phyloP scores from a whole-genome alignment of 1,140 invertebrate species.

The Panagrolaimus sp. region DNA sequence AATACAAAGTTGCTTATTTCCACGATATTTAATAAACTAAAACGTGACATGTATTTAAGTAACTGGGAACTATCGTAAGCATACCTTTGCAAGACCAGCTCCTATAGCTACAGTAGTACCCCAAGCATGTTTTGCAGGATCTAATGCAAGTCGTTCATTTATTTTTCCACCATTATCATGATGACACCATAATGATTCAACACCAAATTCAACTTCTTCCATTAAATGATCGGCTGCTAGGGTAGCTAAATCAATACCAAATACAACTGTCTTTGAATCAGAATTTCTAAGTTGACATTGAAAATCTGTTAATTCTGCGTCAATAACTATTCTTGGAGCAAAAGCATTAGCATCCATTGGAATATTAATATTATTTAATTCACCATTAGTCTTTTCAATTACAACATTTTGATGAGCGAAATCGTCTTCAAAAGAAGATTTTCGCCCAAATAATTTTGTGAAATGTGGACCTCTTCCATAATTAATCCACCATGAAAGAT shows the following conservation, averaged over 20 bases:
- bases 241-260: slow-evolving; percentile 33
- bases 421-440: slow-evolving; percentile 1
- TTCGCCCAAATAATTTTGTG: neutral
- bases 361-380: neutral
- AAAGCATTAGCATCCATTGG: too few relatives aligned
- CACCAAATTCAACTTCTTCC: slow-evolving; percentile 32
- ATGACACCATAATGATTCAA: slow-evolving; percentile 44
- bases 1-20: slow-evolving; percentile 16
- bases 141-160: slow-evolving; percentile 9
- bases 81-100: slow-evolving; percentile 30
- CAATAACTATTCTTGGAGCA: neutral
- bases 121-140: slow-evolving; percentile 28
- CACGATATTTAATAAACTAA: too few relatives aligned
- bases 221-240: slow-evolving; percentile 17
- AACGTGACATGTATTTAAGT: too few relatives aligned
- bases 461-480: slow-evolving; percentile 19
- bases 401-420: neutral
- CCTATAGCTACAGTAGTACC: slow-evolving; percentile 35
- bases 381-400: slow-evolving; percentile 16
- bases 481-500: slow-evolving; percentile 37
- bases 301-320: slow-evolving; percentile 26
- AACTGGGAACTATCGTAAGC: too few relatives aligned
- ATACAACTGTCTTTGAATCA: slow-evolving; percentile 17
- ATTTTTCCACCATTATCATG: slow-evolving; percentile 1
- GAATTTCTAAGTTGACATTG: slow-evolving; percentile 19